Evolutionary conservation across 2,797 vertebrate genomes (phyloP).

Genomic region (Macropus fuliginosus): DNA sequence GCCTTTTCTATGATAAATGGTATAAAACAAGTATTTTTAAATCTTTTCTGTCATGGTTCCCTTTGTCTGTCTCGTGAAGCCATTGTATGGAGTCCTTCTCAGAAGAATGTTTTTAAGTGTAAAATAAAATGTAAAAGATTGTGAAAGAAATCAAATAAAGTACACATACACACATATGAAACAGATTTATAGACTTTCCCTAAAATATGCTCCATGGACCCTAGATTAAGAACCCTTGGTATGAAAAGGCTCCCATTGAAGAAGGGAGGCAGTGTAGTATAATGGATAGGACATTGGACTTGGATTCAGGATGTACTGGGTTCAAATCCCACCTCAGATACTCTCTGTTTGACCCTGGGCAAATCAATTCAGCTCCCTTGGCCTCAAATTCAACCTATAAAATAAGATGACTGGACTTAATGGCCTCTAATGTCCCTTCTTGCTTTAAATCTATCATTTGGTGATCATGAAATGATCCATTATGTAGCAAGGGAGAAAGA

Average conservation of each 20-base stretch:
- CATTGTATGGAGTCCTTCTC: background rate
- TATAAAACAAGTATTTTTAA: background rate
- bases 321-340: background rate
- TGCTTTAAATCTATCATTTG: background rate
- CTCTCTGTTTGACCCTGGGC: background rate
- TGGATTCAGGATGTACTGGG: background rate
- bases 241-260: background rate
- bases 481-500: background rate
- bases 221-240: background rate
- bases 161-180: too few relatives aligned
- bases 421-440: background rate
- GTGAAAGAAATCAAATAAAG: background rate
- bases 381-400: background rate
- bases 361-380: background rate
- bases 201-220: background rate
- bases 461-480: background rate
- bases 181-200: background rate
- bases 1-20: background rate
- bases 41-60: background rate
- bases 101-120: background rate
- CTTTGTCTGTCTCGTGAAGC: background rate
- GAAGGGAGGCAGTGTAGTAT: background rate
- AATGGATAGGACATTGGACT: background rate
- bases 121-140: background rate
- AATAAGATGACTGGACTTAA: background rate